Base-by-base conservation (phyloP, 2,888 invertebrate species). In the Tetrapedia diversipes region DNA sequence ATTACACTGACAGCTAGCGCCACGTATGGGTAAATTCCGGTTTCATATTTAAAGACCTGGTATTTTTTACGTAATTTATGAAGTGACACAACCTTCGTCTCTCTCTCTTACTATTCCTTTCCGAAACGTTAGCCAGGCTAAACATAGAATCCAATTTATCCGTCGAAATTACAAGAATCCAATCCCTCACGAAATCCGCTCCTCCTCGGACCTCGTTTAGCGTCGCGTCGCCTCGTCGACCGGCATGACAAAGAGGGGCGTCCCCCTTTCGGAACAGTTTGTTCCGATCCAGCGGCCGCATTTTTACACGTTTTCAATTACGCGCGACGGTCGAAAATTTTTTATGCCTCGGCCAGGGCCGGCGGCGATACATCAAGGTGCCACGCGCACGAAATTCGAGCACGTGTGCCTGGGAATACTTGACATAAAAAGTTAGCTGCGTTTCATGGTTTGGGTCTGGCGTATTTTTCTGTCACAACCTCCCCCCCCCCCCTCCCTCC, bases 341-440 rank as follows among this genome's bases (percentile, higher is more conserved):
- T 75, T 77, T 47, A 49, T 47, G 14, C 14, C 16, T 4, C n/a
- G 37, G 47, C 24, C 49, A 16, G 11, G n/a, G 29, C 61, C 47
- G 32, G 56, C 32, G 22, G 63, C 78, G 57, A 78, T 78, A 67
- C 57, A 71, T 78, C 78, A 78, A 61, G 71, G 78, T 78, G 78
- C 56, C 78, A 77, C 70, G 77, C 61, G 77, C 78, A 78, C 71
- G 60, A 75, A 71, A 70, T 71, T 71, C 71, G 77, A 77, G 60
- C 63, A 77, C 70, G 69, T 76, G 73, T 64, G 76, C 60, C 19
- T n/a, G 53, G 10, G 39, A 37, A 70, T 77, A 77, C 70, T 70
- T 77, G 77, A 77, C 77, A 77, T 69, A 49, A 70, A 70, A 77
- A 77, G n/a, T 77, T 77, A 77, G 66, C 77, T 70, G 68, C 64